Evolutionary conservation across 2,888 invertebrate species (phyloP).

Genomic region (Eupithecia pulchellata): DNA sequence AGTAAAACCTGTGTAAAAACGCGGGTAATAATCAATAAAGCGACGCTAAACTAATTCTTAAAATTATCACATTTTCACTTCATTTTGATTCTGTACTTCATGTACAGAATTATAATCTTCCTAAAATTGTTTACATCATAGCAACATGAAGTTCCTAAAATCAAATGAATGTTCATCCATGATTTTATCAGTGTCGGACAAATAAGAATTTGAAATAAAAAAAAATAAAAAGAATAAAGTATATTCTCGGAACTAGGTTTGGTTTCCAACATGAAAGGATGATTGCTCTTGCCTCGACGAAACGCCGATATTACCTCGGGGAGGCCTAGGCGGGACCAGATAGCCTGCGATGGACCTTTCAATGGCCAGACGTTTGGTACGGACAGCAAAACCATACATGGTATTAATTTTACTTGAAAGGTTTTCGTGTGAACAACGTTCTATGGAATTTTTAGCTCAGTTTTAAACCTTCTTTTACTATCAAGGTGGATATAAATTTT

Average conservation of each 20-base stretch:
- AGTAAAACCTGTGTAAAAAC: too few relatives aligned
- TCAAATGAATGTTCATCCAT: background rate
- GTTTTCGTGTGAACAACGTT: background rate
- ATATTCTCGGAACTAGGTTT: background rate
- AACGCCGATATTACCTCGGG: conserved; percentile 18
- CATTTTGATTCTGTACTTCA: too few relatives aligned
- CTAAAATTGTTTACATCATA: too few relatives aligned
- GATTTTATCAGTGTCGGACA: too few relatives aligned
- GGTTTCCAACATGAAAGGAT: conserved; percentile 14
- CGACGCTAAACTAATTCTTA: background rate
- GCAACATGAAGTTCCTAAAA: too few relatives aligned
- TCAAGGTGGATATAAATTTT: too few relatives aligned
- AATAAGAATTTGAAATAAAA: too few relatives aligned
- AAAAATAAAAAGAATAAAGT: too few relatives aligned
- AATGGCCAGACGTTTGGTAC: conserved; percentile 15
- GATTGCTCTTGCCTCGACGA: conserved; percentile 22
- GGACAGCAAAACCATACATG: background rate
- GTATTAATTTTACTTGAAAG: background rate
- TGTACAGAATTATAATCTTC: too few relatives aligned
- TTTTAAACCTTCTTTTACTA: background rate
- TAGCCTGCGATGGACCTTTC: conserved; percentile 23
- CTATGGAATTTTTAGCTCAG: background rate
- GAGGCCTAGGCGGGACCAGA: conserved; percentile 8
- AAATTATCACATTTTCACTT: too few relatives aligned
- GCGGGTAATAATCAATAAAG: background rate